Percentiles rank a stretch among this genome's conserved stretches.
Conservation (phyloP, 37 sponge, comb jelly and placozoan species). For the Cliona cf. orientalis region DNA sequence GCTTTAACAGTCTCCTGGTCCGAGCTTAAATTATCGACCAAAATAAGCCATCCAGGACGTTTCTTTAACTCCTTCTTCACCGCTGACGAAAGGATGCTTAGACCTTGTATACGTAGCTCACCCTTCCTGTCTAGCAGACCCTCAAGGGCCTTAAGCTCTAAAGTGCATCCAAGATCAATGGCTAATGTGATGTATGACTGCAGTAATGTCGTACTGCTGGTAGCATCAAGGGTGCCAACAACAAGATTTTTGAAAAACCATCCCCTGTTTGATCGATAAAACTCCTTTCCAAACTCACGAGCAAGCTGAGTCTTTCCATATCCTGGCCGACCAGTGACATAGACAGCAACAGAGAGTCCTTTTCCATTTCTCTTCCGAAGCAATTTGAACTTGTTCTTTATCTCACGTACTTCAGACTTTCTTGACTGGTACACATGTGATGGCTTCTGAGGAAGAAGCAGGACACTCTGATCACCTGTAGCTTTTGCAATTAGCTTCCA, state of each 20-base stretch:
- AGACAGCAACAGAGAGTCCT: not conserved
- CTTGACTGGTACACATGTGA: not conserved
- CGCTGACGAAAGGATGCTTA: not conserved
- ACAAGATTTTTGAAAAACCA: not conserved
- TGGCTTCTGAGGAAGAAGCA: not conserved
- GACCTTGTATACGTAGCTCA: not conserved
- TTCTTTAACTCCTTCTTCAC: conserved; percentile 1
- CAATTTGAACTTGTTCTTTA: not conserved
- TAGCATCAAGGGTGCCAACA: conserved; percentile 4
- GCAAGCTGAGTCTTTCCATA: conserved; percentile 8
- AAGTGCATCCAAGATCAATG: not conserved
- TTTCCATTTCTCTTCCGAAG: not conserved
- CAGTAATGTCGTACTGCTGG: not conserved
- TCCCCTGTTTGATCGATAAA: not conserved
- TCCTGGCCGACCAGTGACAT: not conserved
- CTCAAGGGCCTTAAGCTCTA: not conserved
- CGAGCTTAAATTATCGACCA: not conserved
- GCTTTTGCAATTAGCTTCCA: not conserved
- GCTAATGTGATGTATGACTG: not conserved
- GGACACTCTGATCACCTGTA: not conserved
- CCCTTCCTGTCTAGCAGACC: not conserved
- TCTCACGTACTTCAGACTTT: not conserved
- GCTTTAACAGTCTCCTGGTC: not conserved
- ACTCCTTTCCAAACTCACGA: not conserved
- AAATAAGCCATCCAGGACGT: conserved; percentile 3